Conservation (phyloP, 2,888 invertebrate genomes). For the Subacronicta megacephala region DNA sequence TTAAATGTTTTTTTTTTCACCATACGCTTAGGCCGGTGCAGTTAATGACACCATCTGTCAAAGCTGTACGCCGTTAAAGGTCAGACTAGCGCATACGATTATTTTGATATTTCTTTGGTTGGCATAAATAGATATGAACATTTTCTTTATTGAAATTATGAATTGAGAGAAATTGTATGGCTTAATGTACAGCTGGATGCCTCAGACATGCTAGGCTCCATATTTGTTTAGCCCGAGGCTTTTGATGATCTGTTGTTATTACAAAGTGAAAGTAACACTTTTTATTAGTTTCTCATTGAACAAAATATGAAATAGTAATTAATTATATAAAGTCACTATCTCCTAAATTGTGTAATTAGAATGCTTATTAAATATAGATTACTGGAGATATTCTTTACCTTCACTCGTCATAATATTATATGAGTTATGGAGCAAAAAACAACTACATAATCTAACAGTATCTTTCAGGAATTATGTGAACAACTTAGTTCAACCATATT, state of each 20-base stretch:
- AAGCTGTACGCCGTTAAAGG: constrained; percentile 59
- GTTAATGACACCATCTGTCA: constrained; percentile 70
- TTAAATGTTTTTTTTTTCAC: constrained; percentile 49
- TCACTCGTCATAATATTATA: background rate
- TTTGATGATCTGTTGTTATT: constrained; percentile 46
- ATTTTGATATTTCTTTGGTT: constrained; percentile 40
- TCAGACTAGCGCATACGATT: constrained; percentile 45
- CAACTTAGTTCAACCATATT: no score
- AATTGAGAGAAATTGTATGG: constrained; percentile 12
- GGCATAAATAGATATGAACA: constrained; percentile 33
- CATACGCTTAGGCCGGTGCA: constrained; percentile 54
- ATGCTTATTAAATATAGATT: constrained; percentile 47
- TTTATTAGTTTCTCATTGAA: constrained; percentile 46
- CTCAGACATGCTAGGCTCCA: constrained; percentile 2
- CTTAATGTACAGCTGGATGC: background rate
- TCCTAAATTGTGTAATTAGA: constrained; percentile 35
- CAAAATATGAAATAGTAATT: constrained; percentile 51
- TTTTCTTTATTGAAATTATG: constrained; percentile 25
- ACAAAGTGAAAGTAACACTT: constrained; percentile 52
- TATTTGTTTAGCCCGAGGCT: constrained; percentile 40
- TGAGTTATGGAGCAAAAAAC: background rate
- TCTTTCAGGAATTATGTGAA: background rate
- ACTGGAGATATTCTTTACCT: constrained; percentile 8
- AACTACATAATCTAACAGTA: background rate
- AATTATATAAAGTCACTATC: constrained; percentile 39